Evolutionary conservation across 2,888 invertebrate species (phyloP).

Genomic region (Disparrhopalites patrizii): DNA sequence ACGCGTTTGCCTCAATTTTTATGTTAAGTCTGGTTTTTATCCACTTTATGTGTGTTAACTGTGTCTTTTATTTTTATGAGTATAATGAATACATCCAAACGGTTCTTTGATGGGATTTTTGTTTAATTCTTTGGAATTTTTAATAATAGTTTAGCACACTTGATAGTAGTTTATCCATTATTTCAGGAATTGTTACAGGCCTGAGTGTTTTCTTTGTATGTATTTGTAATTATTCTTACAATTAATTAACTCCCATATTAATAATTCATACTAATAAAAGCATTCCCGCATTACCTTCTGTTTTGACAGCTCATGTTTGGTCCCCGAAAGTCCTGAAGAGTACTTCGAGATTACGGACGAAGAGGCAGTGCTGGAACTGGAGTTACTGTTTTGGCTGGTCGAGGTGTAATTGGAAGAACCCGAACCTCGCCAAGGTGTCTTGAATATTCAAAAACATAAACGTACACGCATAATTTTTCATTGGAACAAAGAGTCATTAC

Average conservation of each 20-base stretch:
- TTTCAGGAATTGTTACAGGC: neutral
- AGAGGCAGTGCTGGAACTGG: neutral
- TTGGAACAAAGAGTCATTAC: no score
- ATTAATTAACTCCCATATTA: neutral
- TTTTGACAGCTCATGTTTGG: constrained; percentile 4
- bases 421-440: constrained; percentile 19
- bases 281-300: neutral
- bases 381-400: neutral
- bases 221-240: neutral
- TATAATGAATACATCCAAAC: no score
- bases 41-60: no score
- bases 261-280: neutral
- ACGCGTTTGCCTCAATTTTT: no score
- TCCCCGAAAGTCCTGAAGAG: neutral
- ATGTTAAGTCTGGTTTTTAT: no score
- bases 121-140: no score
- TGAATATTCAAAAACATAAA: no score
- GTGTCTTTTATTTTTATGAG: no score
- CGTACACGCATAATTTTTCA: no score
- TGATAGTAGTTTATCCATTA: neutral
- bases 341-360: constrained; percentile 1
- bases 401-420: constrained; percentile 9
- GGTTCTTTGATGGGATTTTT: no score
- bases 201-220: neutral
- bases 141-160: no score